These are phyloP conservation scores for Tridacna crocea DNA, from an alignment of 2,888 invertebrate genomes.

Conservation along the genomic window DNA sequence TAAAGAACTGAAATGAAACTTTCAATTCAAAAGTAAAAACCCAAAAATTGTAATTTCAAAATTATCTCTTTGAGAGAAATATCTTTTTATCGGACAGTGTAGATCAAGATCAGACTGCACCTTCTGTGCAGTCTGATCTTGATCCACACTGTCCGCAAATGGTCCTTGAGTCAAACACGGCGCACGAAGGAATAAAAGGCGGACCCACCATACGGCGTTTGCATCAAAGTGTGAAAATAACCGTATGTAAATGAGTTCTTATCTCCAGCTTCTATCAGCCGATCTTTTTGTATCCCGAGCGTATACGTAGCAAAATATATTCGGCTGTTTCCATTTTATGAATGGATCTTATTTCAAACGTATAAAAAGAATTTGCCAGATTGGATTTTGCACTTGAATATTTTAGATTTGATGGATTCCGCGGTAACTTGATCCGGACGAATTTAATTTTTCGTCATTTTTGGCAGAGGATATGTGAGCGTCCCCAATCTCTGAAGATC, in stretches of 20 bases:
- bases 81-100: too few species aligned
- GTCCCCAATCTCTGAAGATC: too few species aligned
- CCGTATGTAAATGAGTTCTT: slow-evolving; percentile 55
- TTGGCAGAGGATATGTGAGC: too few species aligned
- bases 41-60: too few species aligned
- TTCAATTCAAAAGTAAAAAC: too few species aligned
- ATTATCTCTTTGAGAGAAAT: too few species aligned
- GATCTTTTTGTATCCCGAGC: slow-evolving; percentile 52
- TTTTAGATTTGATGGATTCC: slow-evolving; percentile 17
- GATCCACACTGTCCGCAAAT: too few species aligned
- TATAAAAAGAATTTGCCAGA: neutral
- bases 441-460: slow-evolving; percentile 1
- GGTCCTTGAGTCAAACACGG: too few species aligned
- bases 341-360: slow-evolving; percentile 36
- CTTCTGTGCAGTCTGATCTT: too few species aligned
- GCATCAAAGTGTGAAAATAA: slow-evolving; percentile 54
- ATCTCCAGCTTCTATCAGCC: slow-evolving; percentile 35
- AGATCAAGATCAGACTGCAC: too few species aligned
- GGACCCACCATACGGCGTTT: slow-evolving; percentile 42
- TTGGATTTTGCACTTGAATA: slow-evolving; percentile 43
- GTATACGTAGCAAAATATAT: slow-evolving; percentile 43
- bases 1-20: too few species aligned
- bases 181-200: slow-evolving; percentile 1
- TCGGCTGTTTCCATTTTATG: slow-evolving; percentile 33
- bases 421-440: neutral